phyloP scores from a whole-genome alignment of 2,113 vertebrate genomes.

The Corythornis vintsioides region DNA sequence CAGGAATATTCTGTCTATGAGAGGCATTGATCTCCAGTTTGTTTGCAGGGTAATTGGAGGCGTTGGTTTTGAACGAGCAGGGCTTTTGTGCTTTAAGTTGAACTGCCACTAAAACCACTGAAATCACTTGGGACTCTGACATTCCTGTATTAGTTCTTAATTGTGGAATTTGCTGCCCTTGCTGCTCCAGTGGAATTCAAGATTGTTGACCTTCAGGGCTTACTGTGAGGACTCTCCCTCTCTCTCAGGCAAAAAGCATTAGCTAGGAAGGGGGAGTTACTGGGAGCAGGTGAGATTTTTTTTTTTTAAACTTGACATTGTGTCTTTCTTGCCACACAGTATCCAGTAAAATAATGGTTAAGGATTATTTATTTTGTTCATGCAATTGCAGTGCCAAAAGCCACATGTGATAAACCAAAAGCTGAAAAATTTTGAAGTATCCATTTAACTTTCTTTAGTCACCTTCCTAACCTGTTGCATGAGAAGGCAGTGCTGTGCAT shows the following conservation, averaged over 20 bases:
- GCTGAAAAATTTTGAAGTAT: neutral
- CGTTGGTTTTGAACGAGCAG: neutral
- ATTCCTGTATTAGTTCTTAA: constrained; percentile 10
- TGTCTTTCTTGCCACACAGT: neutral
- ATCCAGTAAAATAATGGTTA: neutral
- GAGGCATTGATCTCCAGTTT: neutral
- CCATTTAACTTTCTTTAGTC: neutral
- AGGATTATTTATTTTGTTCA: neutral
- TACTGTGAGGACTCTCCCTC: neutral
- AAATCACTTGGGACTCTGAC: neutral
- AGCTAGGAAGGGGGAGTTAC: neutral
- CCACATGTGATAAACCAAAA: neutral
- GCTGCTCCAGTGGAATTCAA: constrained; percentile 12
- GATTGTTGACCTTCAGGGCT: neutral
- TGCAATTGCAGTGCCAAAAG: neutral
- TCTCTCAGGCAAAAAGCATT: neutral
- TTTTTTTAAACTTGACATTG: neutral
- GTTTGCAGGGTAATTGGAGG: neutral
- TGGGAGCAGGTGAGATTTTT: neutral
- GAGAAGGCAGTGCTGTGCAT: neutral
- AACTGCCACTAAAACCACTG: neutral
- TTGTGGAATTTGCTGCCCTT: constrained; percentile 22
- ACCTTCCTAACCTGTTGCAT: neutral
- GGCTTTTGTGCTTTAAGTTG: neutral
- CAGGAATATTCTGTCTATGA: neutral